Percentiles rank a stretch among this genome's conserved stretches.
Evolutionary conservation across 1,140 invertebrate species (phyloP).

Genomic region (Acromyrmex heyeri): DNA sequence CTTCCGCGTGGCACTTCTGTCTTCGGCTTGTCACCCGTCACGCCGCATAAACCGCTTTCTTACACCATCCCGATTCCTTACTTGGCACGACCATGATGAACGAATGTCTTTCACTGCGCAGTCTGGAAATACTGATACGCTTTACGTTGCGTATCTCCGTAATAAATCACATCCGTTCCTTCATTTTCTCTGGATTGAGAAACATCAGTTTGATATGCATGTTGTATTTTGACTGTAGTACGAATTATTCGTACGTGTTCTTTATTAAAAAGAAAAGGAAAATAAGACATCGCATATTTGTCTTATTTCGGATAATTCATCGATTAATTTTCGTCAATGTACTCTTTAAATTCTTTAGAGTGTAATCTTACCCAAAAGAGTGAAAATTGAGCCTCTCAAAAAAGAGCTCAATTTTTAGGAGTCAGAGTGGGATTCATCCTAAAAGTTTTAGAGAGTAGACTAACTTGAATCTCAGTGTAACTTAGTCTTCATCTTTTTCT

Average conservation of each 20-base stretch:
- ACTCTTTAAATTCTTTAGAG: too few species aligned
- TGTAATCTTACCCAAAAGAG: too few species aligned
- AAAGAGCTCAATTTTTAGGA: too few species aligned
- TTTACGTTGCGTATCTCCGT: conserved; percentile 5
- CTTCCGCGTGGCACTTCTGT: conserved; percentile 52
- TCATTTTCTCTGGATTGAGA: conserved; percentile 11
- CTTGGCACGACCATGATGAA: conserved; percentile 50
- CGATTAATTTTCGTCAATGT: too few species aligned
- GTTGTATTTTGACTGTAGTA: not conserved
- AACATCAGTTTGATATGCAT: not conserved
- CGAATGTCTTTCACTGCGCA: conserved; percentile 38
- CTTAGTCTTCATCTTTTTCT: too few species aligned
- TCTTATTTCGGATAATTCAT: not conserved
- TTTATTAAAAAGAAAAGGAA: not conserved
- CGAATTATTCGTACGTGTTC: not conserved
- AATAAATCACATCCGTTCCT: conserved; percentile 36
- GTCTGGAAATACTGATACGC: conserved; percentile 27
- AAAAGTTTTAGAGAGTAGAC: too few species aligned
- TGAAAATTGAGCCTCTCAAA: too few species aligned
- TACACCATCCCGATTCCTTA: conserved; percentile 49
- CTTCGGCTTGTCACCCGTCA: conserved; percentile 58
- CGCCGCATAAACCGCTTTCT: conserved; percentile 62
- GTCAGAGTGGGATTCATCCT: too few species aligned
- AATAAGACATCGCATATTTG: not conserved
- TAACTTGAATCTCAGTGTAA: too few species aligned